phyloP scores from a whole-genome alignment of 2,888 invertebrate species.

The Sinhomidia bicolor region DNA sequence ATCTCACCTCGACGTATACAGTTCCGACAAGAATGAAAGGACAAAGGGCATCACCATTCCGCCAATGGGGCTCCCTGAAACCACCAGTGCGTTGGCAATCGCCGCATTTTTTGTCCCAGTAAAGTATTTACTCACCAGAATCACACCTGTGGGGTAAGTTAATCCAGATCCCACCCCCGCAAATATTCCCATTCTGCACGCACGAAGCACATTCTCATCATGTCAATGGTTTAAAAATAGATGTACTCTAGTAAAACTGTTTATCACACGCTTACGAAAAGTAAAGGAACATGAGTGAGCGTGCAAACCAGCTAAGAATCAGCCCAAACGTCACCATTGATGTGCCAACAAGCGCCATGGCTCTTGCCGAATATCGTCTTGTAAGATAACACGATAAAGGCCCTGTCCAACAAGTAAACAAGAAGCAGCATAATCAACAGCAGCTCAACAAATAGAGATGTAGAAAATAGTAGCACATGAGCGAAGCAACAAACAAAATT shows the following conservation, averaged over 20 bases:
- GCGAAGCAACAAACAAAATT: not conserved
- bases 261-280: constrained; percentile 65
- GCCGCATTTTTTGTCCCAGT: constrained; percentile 58
- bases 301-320: constrained; percentile 72
- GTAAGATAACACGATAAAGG: constrained; percentile 73
- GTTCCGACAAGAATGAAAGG: constrained; percentile 21
- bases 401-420: constrained; percentile 44
- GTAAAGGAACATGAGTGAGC: constrained; percentile 60
- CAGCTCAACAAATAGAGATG: not conserved
- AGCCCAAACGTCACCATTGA: constrained; percentile 66
- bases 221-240: not conserved
- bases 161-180: constrained; percentile 68
- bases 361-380: constrained; percentile 54
- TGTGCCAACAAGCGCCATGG: constrained; percentile 70
- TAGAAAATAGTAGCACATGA: too few species aligned
- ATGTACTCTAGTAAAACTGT: not conserved
- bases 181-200: constrained; percentile 59
- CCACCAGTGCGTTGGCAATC: constrained; percentile 71
- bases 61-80: constrained; percentile 72
- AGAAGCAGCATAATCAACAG: constrained; percentile 9
- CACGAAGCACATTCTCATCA: not conserved
- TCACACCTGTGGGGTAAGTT: constrained; percentile 69
- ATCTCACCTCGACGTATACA: constrained; percentile 45
- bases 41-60: constrained; percentile 73
- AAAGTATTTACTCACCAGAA: constrained; percentile 69